A percentile compares a stretch with the other conserved stretches of the same genome.
These are phyloP conservation scores for Lissocephala sabroskyi DNA, from an alignment of 2,888 invertebrate genomes.

Conservation along the genomic window DNA sequence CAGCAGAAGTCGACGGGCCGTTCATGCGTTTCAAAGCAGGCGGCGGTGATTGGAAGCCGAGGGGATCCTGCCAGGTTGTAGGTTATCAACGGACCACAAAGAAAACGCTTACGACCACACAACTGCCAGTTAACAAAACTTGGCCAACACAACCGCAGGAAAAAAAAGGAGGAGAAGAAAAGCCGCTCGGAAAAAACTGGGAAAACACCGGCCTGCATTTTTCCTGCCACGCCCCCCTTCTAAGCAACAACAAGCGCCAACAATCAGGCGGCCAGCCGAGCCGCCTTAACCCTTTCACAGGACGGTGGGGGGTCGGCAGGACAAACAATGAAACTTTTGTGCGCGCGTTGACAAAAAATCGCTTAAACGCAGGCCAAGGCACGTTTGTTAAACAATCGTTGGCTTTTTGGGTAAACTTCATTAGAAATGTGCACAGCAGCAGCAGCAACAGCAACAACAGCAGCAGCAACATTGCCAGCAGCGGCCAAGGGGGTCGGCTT, in stretches of 20 bases:
- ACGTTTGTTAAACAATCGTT: slow-evolving; percentile 70
- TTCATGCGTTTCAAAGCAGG: no score
- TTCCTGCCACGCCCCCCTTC: no score
- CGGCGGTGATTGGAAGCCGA: no score
- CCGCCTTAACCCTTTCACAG: neutral
- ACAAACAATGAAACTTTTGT: slow-evolving; percentile 44
- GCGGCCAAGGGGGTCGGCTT: slow-evolving; percentile 3
- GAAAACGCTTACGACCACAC: slow-evolving; percentile 38
- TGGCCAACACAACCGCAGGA: slow-evolving; percentile 28
- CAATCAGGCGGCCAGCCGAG: neutral
- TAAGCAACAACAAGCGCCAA: slow-evolving; percentile 1
- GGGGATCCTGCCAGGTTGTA: neutral
- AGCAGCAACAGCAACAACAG: slow-evolving; percentile 23
- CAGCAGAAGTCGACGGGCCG: no score
- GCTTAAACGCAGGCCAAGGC: slow-evolving; percentile 66
- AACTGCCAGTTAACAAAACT: slow-evolving; percentile 8
- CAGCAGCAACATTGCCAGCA: slow-evolving; percentile 17
- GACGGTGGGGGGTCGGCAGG: no score
- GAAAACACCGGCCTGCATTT: no score
- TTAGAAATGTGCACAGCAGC: slow-evolving; percentile 52
- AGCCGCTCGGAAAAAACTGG: neutral
- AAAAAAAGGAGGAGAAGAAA: slow-evolving; percentile 7
- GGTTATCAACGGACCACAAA: neutral
- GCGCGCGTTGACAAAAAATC: slow-evolving; percentile 62
- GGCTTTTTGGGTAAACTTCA: slow-evolving; percentile 70